A percentile compares a stretch with the other conserved stretches of the same genome.
phyloP scores from a whole-genome alignment of 2,888 invertebrate species.

The Habrosyne pyritoides region DNA sequence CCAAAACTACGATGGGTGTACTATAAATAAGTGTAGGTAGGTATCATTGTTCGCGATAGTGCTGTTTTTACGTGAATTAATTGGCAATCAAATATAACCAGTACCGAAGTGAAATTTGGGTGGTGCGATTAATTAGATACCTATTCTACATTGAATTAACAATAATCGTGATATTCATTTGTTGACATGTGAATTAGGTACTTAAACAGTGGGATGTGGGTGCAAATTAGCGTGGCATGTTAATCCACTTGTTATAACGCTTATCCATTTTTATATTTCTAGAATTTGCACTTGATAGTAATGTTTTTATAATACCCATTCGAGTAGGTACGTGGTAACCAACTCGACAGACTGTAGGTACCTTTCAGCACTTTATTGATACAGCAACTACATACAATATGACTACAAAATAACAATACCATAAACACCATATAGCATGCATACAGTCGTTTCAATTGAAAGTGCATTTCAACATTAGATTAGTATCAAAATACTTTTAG shows the following conservation, averaged over 20 bases:
- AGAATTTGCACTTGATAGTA: too few relatives aligned
- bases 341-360: not conserved
- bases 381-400: not conserved
- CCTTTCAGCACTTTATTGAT: not conserved
- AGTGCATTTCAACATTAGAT: conserved; percentile 11
- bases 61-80: not conserved
- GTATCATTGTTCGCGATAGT: conserved; percentile 7
- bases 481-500: conserved; percentile 20
- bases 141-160: not conserved
- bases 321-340: not conserved
- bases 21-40: too few relatives aligned
- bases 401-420: not conserved
- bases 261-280: not conserved
- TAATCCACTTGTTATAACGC: too few relatives aligned
- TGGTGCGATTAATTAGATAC: not conserved
- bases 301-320: not conserved
- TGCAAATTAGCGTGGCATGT: not conserved
- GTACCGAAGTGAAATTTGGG: not conserved
- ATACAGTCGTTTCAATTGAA: not conserved
- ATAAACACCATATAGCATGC: not conserved
- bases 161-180: not conserved
- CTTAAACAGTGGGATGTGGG: not conserved
- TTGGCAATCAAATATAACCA: not conserved
- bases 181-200: not conserved
- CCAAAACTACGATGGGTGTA: too few relatives aligned